Percentiles rank a stretch among this genome's conserved stretches.
Conservation (phyloP, 2,888 invertebrate species). For the Adelphocoris suturalis region DNA sequence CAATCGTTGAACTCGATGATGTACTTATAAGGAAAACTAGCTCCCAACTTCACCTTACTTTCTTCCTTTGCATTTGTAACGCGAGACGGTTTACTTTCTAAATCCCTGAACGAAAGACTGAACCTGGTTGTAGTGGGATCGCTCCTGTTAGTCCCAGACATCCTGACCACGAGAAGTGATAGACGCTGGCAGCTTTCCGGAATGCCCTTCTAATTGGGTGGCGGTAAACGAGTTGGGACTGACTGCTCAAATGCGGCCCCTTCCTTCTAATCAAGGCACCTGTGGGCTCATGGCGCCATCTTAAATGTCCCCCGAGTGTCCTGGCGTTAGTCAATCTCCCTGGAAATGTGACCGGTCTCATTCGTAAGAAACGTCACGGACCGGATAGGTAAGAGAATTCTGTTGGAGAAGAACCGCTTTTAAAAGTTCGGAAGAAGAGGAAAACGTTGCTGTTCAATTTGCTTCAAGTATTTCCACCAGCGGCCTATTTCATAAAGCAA, state of each 20-base stretch:
- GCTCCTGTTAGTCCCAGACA: conserved; percentile 2
- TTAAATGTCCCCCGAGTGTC: conserved; percentile 13
- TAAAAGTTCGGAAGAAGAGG: background rate
- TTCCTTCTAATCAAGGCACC: conserved; percentile 49
- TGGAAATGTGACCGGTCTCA: conserved; percentile 42
- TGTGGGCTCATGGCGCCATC: conserved; percentile 59
- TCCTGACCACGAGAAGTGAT: conserved; percentile 47
- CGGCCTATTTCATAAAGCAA: too few species aligned
- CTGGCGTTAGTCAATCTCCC: conserved; percentile 29
- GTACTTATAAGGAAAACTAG: too few species aligned
- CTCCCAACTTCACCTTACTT: too few species aligned
- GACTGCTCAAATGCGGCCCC: conserved; percentile 40
- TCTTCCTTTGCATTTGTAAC: too few species aligned
- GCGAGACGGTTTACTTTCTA: background rate
- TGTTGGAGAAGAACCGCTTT: background rate
- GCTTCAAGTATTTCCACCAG: too few species aligned
- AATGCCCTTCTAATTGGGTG: conserved; percentile 62
- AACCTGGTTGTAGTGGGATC: background rate
- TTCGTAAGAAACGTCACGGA: background rate
- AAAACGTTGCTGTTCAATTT: too few species aligned
- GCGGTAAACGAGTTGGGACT: conserved; percentile 59
- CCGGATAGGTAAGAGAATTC: background rate
- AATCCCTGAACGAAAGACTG: background rate
- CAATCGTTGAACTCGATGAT: too few species aligned
- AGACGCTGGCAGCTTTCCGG: conserved; percentile 34